Base-by-base conservation (phyloP, 1,140 invertebrate species). In the Calycopis cecrops region DNA sequence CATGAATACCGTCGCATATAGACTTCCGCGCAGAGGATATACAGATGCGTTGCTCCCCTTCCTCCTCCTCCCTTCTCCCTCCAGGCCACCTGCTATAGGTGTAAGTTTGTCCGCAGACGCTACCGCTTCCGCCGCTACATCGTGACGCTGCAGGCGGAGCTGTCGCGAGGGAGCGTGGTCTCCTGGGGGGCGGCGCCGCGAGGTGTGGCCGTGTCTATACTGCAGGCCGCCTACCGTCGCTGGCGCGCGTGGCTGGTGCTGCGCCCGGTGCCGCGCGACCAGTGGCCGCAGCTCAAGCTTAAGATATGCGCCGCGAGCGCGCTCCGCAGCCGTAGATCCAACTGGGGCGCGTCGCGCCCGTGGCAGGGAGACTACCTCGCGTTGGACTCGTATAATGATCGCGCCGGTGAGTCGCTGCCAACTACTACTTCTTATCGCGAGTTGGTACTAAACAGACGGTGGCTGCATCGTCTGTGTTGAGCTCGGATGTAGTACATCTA, bases 361-460 rank as follows among this genome's bases (percentile, higher is more conserved):
- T 99, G 98, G 98, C 90, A 94, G 62, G 97, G 97, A 28, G 97
- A 99, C 87, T 99, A 99, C 77, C 87, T 99, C 52, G 89, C 92
- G 1, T 89, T 91, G 44, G 89, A 91, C 28, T 88, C 90, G 35
- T 96, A 98, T 71, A 97, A 99, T 78, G 88, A 91, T 28, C 91
- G 92, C 42, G 63, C 76, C n/a, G 68, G 79, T 83, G 4, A 62
- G 68, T 92, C 90, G 14, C 1, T 6, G 1, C 7, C 3, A 1
- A 9, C 17, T 8, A 4, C n/a, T 16, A 9, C 17, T 8, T 3
- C 21, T n/a, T n/a, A n/a, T n/a, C n/a, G n/a, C n/a, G n/a, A n/a
- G n/a, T n/a, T n/a, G n/a, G n/a, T n/a, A n/a, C n/a, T n/a, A n/a
- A n/a, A n/a, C n/a, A n/a, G n/a, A n/a, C n/a, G n/a, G n/a, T n/a